Base-by-base conservation (phyloP, 1,140 invertebrate genomes). In the Formica selysi region DNA sequence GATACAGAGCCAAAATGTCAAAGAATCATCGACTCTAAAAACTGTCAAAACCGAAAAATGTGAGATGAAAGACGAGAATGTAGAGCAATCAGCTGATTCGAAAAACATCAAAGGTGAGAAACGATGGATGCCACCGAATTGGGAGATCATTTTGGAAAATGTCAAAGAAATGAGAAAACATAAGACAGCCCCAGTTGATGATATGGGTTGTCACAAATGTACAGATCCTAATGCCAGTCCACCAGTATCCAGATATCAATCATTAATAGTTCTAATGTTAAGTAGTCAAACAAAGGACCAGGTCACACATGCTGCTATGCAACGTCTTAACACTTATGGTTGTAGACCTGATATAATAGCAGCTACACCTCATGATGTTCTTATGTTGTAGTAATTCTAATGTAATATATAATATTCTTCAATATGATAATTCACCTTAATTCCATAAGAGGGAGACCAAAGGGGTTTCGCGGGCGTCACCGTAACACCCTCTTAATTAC, bases 231-330 rank as follows among this genome's bases (percentile, higher is more conserved):
- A 95, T 74, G 97, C 97, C 22, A 88, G 91, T 91, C 96, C 96
- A 36, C 92, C 97, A 93, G 96, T 97, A 4, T 96, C 95, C 86
- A 95, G 98, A 78, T 99, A 97, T 95, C 99, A 99, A 94, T 96
- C 97, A n/a, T 94, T 99, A 36, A 95, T 99, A 71, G 97, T 98
- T 7, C 95, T 99, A 16, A 99, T 99, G 98, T 93, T 99, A 2
- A 99, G 99, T 48, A 99, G 98, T 95, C 99, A 99, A 95, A 99
- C 99, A 0, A 99, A 98, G 95, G 99, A 99, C 95, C 96, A 99
- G 95, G 97, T 99, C 0, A 99, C 98, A 36, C 97, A 97, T 96
- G 97, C 97, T 32, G 98, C 99, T 0, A 99, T 99, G 97, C 95
- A 97, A 81, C 96, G 97, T 78, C 95, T 99, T 0, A 96, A 96